Conservation (phyloP, 1,140 invertebrate genomes). For the Ylistrum balloti region DNA sequence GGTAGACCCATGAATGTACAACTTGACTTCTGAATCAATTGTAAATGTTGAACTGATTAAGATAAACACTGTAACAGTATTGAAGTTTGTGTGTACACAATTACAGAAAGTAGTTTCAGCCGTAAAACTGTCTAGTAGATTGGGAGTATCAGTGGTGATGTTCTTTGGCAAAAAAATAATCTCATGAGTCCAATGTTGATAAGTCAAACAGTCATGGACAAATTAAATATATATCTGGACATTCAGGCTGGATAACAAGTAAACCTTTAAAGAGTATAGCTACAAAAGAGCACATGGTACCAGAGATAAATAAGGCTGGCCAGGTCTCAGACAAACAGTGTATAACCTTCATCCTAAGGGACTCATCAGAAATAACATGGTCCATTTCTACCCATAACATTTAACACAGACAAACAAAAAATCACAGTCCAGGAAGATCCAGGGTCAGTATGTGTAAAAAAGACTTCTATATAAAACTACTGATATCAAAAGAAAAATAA, state of each 20-base stretch:
- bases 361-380: not conserved
- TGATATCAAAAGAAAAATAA: no score
- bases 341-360: not conserved
- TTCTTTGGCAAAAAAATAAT: not conserved
- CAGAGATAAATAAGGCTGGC: not conserved
- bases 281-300: not conserved
- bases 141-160: not conserved
- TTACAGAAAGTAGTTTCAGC: not conserved
- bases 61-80: not conserved
- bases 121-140: constrained; percentile 24
- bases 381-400: not conserved
- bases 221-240: constrained; percentile 19
- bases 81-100: not conserved
- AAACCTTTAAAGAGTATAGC: not conserved
- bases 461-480: no score
- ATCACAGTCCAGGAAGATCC: no score
- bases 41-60: no score
- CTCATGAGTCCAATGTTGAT: not conserved
- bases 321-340: not conserved
- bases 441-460: no score
- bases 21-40: no score
- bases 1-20: no score
- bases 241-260: not conserved
- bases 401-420: not conserved
- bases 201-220: not conserved